Base-by-base conservation (phyloP, 2,888 invertebrate species). In the Ariolimax columbianus region DNA sequence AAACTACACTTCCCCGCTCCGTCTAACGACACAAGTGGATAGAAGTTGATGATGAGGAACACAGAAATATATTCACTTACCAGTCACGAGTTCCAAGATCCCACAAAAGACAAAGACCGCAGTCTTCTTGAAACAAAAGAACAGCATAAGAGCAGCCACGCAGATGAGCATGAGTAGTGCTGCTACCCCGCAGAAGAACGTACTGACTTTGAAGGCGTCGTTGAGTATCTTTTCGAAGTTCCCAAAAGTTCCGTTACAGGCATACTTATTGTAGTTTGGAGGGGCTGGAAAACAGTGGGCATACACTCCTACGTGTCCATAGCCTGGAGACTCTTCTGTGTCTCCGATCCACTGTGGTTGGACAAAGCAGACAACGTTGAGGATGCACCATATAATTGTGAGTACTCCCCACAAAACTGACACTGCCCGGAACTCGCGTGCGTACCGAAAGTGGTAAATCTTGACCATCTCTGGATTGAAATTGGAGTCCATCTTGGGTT, bases 401-500 rank as follows among this genome's bases (percentile, higher is more conserved):
- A 99, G 98, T 93, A 99, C 97, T 87, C 97, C 98, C 99, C 99
- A 99, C 90, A 99, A 95, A 86, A 99, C 98, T 83, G 98, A 98
- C 88, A 99, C 97, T 82, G 98, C 98, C 87, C 94, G 91, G 88
- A 95, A 94, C 89, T 95, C 94, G 66, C 94, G 88, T 86, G 94
- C 92, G 89, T 95, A 95, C 51, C 92, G 91, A 87, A 91, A 91
- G 89, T 93, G 91, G 84, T 92, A 92, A 43, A 91, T 88, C 81
- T 89, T 91, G 17, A 90, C 90, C 1, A 90, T 91, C 79, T 92
- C 91, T 75, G 90, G 91, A 87, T 91, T 91, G 83, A 89, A 92
- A 84, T 90, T 91, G 19, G 84, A 85, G 81, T 89, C 88, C 88
- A 89, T 89, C 78, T 78, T 78, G 59, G 40, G 23, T 14, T 23